Evolutionary conservation across 1,140 invertebrate genomes (phyloP), one percentile per base, ranked within the genome.

Genomic region (Contarinia nasturtii): DNA sequence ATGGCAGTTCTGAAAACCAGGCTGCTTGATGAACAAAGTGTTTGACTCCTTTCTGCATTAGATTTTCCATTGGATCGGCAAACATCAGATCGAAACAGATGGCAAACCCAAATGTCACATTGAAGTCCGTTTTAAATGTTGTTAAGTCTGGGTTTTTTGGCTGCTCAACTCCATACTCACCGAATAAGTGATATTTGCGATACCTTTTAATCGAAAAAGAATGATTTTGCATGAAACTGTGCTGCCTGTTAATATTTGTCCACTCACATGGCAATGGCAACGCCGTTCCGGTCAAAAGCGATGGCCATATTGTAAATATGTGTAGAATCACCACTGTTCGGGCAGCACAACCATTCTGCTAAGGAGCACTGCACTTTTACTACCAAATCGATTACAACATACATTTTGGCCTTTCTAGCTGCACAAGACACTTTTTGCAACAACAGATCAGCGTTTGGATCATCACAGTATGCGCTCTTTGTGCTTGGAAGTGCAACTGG

Each of bases 11-110:
- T 5, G 80, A 77, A 53, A 75, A 76, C 83, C 85, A 87, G 45
- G 73, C 75, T 0, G 78, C 76, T 0, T 80, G 64, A 52, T 75
- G 80, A 0, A 85, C 60, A 38, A 89, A 72, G 57, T 89, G 78
- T 3, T 67, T 72, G 1, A 87, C 56, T 1, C 66, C 61, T n/a
- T 55, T 47, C 18, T 40, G 7, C 8, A 56, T 42, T 22, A 63
- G 18, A 36, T 51, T 45, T 4, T 56, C 50, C 0, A 54, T 54
- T 0, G 86, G 85, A 4, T 69, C 57, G 41, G 72, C 53, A 55
- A 79, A 88, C 1, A 87, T 46, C 10, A 89, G 73, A 59, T 90
- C 86, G 51, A 84, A 85, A 55, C 84, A 85, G 14, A 75, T 80
- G 45, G 86, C 74, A 7, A 76, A 68, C 0, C 84, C 86, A 57